Evolutionary conservation across 1,140 invertebrate genomes (phyloP).

Genomic region (Dolichoris vasculosae): DNA sequence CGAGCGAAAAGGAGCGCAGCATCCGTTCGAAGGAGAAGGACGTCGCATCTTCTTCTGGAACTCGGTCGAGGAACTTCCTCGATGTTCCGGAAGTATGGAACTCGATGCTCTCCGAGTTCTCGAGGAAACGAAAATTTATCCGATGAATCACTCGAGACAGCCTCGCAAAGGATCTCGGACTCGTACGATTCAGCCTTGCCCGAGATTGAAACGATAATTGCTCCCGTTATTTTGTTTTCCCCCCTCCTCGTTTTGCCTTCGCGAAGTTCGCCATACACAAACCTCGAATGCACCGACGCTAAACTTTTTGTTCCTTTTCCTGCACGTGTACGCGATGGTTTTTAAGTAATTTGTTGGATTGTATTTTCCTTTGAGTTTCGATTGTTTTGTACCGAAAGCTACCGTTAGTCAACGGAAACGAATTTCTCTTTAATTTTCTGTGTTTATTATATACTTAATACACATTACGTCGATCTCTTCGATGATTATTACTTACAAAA

Average conservation of each 20-base stretch:
- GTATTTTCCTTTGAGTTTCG: not conserved
- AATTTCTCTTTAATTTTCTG: not conserved
- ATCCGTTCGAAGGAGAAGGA: slow-evolving; percentile 54
- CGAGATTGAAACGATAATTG: slow-evolving; percentile 22
- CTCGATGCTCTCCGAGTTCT: slow-evolving; percentile 56
- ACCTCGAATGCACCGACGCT: not conserved
- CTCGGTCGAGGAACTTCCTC: slow-evolving; percentile 55
- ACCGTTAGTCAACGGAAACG: not conserved
- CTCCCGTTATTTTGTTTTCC: not conserved
- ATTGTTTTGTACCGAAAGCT: not conserved
- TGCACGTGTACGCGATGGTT: not conserved
- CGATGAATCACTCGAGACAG: slow-evolving; percentile 54
- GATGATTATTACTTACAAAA: not conserved
- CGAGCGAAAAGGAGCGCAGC: slow-evolving; percentile 13
- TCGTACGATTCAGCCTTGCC: slow-evolving; percentile 59
- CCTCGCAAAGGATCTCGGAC: slow-evolving; percentile 58
- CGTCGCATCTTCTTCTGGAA: slow-evolving; percentile 43
- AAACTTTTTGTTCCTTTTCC: not conserved
- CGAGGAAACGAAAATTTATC: slow-evolving; percentile 51
- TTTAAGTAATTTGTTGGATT: not conserved
- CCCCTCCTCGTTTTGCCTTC: not conserved
- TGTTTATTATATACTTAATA: not conserved
- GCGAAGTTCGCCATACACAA: not conserved
- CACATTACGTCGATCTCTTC: not conserved
- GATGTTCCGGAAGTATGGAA: slow-evolving; percentile 60